Conservation (phyloP, 2,888 invertebrate species). For the Archips xylosteana region DNA sequence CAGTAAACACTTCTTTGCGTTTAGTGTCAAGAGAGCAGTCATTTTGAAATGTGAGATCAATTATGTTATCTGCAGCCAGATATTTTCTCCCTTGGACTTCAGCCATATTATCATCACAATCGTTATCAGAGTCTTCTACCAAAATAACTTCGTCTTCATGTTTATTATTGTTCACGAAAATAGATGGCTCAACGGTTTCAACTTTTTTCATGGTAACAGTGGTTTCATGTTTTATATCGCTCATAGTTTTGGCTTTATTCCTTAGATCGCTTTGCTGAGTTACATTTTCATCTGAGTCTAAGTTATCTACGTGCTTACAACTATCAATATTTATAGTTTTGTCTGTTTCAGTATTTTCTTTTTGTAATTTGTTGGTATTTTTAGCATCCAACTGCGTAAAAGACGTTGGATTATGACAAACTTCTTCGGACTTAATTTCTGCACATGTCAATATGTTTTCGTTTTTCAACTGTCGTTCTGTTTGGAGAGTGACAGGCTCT, state of each 20-base stretch:
- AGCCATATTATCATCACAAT: neutral
- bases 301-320: neutral
- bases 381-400: neutral
- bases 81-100: neutral
- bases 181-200: neutral
- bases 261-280: neutral
- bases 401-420: neutral
- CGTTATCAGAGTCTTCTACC: conserved; percentile 24
- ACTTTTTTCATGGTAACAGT: neutral
- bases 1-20: neutral
- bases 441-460: neutral
- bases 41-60: neutral
- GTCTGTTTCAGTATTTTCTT: neutral
- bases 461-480: neutral
- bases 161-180: neutral
- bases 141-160: conserved; percentile 36
- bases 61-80: neutral
- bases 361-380: neutral
- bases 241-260: neutral
- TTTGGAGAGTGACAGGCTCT: neutral
- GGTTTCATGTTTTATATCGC: neutral
- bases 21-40: neutral
- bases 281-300: neutral
- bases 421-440: neutral
- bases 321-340: neutral